Evolutionary conservation across 2,888 invertebrate genomes (phyloP).

Genomic region (Ypsolopha sequella): DNA sequence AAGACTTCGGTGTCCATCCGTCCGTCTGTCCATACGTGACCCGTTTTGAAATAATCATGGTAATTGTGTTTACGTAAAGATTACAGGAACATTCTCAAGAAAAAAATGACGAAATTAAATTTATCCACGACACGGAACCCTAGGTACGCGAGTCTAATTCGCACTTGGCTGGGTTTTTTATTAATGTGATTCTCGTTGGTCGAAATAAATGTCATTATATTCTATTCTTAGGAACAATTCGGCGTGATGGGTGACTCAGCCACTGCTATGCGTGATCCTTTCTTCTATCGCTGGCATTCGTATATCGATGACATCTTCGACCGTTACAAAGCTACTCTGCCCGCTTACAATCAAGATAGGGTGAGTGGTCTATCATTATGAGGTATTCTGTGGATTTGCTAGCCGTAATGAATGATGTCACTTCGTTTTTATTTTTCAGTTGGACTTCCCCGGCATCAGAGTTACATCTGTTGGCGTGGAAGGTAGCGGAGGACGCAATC

Average conservation of each 20-base stretch:
- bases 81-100: too few species aligned
- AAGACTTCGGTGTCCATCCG: too few species aligned
- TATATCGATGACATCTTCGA: constrained; percentile 84
- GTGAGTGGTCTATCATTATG: constrained; percentile 36
- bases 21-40: too few species aligned
- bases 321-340: constrained; percentile 77
- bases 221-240: constrained; percentile 76
- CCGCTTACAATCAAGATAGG: constrained; percentile 72
- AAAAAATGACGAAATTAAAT: too few species aligned
- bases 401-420: background rate
- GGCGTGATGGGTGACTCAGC: constrained; percentile 87
- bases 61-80: too few species aligned
- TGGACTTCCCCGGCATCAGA: constrained; percentile 72
- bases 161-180: too few species aligned
- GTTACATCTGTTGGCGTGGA: constrained; percentile 69
- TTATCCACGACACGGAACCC: too few species aligned
- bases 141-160: too few species aligned
- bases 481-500: constrained; percentile 66
- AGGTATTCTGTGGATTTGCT: background rate
- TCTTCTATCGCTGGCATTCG: constrained; percentile 89
- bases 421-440: constrained; percentile 33
- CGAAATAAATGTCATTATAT: background rate
- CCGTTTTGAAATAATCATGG: too few species aligned
- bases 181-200: too few species aligned
- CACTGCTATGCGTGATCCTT: constrained; percentile 89